Conservation (phyloP, 2,113 vertebrate species). For the Neolamprologus ventralis region DNA sequence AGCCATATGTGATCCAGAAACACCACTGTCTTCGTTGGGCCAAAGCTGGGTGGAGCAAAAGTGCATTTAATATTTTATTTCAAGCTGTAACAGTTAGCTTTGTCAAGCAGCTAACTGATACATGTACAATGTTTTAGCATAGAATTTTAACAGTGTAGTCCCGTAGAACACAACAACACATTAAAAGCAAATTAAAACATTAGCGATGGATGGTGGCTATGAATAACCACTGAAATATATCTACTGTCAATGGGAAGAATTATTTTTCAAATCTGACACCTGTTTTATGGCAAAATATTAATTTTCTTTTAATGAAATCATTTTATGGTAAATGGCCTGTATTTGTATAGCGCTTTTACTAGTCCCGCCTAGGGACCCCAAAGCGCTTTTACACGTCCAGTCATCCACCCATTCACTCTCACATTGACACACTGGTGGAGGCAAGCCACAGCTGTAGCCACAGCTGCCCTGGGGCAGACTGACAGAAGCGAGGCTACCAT, state of each 20-base stretch:
- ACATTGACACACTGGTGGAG: no score
- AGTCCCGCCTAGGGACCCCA: no score
- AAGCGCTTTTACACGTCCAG: no score
- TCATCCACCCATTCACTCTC: no score
- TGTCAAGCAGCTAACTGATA: neutral
- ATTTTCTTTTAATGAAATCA: neutral
- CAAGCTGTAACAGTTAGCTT: neutral
- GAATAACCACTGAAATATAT: neutral
- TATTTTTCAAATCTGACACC: fast-evolving
- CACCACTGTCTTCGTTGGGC: neutral
- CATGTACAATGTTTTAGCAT: neutral
- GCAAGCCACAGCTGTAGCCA: no score
- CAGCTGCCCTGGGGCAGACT: no score
- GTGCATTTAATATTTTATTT: neutral
- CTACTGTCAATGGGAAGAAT: neutral
- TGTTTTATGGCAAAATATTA: neutral
- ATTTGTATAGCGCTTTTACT: no score
- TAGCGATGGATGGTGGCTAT: neutral
- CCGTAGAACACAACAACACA: neutral
- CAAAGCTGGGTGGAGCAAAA: neutral
- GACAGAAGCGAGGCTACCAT: no score
- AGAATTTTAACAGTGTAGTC: neutral
- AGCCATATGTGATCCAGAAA: neutral
- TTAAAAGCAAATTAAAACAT: neutral
- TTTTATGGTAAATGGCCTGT: no score